phyloP scores from a whole-genome alignment of 2,113 vertebrate genomes.

The Poeciliopsis turrubarensis region DNA sequence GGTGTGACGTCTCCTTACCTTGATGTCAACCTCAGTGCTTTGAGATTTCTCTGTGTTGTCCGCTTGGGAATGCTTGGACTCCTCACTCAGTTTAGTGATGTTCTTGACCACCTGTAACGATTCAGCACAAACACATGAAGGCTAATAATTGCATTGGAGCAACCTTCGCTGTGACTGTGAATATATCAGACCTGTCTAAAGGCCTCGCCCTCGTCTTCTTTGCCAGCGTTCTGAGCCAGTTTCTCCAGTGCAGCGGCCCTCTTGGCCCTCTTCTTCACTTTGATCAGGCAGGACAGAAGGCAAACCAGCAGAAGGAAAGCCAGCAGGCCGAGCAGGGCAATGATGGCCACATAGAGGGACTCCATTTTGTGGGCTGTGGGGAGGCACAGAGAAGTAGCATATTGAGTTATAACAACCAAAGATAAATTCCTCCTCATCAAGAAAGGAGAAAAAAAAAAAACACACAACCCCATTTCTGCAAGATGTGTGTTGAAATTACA shows the following conservation, averaged over 20 bases:
- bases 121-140: conserved; percentile 3
- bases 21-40: conserved; percentile 84
- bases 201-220: conserved; percentile 80
- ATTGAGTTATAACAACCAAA: conserved; percentile 41
- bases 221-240: conserved; percentile 76
- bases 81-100: conserved; percentile 79
- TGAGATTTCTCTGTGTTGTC: conserved; percentile 82
- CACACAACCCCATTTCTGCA: background rate
- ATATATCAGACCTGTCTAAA: conserved; percentile 78
- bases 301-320: conserved; percentile 80
- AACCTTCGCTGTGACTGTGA: background rate
- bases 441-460: background rate
- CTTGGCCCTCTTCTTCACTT: conserved; percentile 79
- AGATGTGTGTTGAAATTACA: too few species aligned
- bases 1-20: conserved; percentile 64
- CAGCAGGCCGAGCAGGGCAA: conserved; percentile 77
- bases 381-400: conserved; percentile 10
- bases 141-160: background rate
- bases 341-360: conserved; percentile 77
- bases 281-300: conserved; percentile 80
- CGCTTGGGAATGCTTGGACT: conserved; percentile 81
- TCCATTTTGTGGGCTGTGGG: conserved; percentile 75
- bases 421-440: too few species aligned
- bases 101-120: conserved; percentile 80
- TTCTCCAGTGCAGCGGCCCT: conserved; percentile 77